These are phyloP conservation scores for Listronotus bonariensis DNA, from an alignment of 1,140 invertebrate genomes.

Conservation along the genomic window DNA sequence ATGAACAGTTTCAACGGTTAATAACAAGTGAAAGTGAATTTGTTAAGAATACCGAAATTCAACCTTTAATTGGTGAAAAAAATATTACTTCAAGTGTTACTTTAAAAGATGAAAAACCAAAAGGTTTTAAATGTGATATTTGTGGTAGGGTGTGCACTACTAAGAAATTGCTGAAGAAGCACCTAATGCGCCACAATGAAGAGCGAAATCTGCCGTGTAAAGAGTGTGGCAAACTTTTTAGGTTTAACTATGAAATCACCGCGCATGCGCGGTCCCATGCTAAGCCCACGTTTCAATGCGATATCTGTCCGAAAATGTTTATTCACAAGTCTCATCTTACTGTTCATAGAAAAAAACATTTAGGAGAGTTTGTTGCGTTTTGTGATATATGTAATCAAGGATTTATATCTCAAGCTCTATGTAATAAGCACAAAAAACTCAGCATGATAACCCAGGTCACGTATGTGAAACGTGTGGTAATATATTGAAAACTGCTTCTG, in stretches of 20 bases:
- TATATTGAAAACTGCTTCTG: constrained; percentile 35
- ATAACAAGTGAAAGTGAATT: constrained; percentile 40
- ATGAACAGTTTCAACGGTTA: constrained; percentile 40
- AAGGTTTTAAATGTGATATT: constrained; percentile 18
- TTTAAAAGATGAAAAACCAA: constrained; percentile 4
- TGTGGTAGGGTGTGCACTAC: constrained; percentile 20
- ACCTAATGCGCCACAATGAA: constrained; percentile 16
- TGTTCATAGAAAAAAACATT: constrained; percentile 66
- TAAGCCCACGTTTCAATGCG: constrained; percentile 49
- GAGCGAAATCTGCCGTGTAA: constrained; percentile 33
- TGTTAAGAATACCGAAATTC: constrained; percentile 30
- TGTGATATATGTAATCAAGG: constrained; percentile 44
- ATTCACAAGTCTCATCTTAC: constrained; percentile 69
- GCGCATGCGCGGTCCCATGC: constrained; percentile 38
- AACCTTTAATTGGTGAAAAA: constrained; percentile 20
- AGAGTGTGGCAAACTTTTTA: constrained; percentile 49
- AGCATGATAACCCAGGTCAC: constrained; percentile 39
- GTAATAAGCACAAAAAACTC: constrained; percentile 35
- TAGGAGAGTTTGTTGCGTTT: constrained; percentile 55
- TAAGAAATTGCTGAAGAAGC: constrained; percentile 33
- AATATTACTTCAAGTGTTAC: constrained; percentile 1
- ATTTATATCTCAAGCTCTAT: constrained; percentile 38
- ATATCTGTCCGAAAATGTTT: constrained; percentile 63
- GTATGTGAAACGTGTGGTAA: constrained; percentile 46
- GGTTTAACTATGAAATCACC: constrained; percentile 40